A percentile compares a stretch with the other conserved stretches of the same genome.
phyloP scores from a whole-genome alignment of 1,140 invertebrate species.

The Drosophila persimilis region DNA sequence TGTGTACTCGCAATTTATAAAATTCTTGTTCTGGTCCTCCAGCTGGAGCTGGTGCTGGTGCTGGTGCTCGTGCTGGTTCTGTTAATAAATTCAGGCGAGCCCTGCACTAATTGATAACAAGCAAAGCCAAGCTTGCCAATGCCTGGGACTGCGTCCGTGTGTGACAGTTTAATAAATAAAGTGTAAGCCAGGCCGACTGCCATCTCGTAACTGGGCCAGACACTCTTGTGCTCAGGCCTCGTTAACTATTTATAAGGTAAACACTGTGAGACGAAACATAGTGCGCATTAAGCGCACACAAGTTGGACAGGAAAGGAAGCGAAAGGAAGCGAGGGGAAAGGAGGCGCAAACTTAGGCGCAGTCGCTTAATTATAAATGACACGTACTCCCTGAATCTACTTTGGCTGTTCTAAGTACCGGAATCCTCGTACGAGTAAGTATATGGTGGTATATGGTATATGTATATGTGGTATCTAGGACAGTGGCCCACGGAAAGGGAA shows the following conservation, averaged over 20 bases:
- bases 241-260: conserved; percentile 80
- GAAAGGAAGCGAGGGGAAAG: conserved; percentile 3
- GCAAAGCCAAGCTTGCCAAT: conserved; percentile 48
- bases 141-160: conserved; percentile 2
- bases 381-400: conserved; percentile 46
- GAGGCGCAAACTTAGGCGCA: conserved; percentile 66
- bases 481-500: conserved; percentile 28
- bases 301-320: conserved; percentile 22
- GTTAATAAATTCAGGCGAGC: conserved; percentile 70
- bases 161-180: conserved; percentile 73
- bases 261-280: conserved; percentile 57
- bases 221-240: conserved; percentile 46
- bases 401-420: conserved; percentile 4
- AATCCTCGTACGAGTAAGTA: too few relatives aligned
- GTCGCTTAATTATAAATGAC: conserved; percentile 81
- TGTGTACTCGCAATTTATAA: too few relatives aligned
- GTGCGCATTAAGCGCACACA: conserved; percentile 73
- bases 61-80: conserved; percentile 26
- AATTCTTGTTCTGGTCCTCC: conserved; percentile 34
- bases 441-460: too few relatives aligned
- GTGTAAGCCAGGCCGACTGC: conserved; percentile 49
- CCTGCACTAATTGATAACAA: conserved; percentile 76
- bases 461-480: conserved; percentile 57
- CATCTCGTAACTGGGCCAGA: conserved; percentile 45
- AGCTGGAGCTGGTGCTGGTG: conserved; percentile 11